Base-by-base conservation (phyloP, 53 echinoderm and acorn worm species). In the Crossaster papposus region DNA sequence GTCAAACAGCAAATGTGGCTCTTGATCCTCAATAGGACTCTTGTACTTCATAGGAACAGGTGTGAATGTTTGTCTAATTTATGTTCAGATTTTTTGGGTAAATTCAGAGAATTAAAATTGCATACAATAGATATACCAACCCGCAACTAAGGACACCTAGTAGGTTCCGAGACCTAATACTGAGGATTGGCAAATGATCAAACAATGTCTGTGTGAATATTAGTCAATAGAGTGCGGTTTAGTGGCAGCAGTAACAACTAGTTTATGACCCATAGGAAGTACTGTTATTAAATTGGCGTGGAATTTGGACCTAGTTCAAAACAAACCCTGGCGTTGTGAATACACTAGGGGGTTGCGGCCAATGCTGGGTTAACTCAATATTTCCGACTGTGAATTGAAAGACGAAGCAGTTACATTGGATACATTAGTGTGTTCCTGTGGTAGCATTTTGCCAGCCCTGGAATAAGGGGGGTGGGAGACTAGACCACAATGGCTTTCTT, bases 281-380 rank as follows among this genome's bases (percentile, higher is more conserved):
- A 28, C 30, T 18, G 36, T 84, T 84, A 84, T 84, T 84, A 71
- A 72, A 72, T 71, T 53, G 51, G 30, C 17, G 73, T 72, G 72
- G 72, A 72, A 36, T 84, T 84, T 53, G 84, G 73, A 84, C 84
- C 65, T 36, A 28, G 50, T 84, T 84, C 84, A 84, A 84, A 72
- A 84, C 52, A 84, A 84, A 44, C 55, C 54, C 54, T 9, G 58
- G 18, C 14, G 10, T 4, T 24, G 30, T 24, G 13, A 51, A 72
- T 50, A 26, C 71, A 32, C 78, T 78, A 11, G 51, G 78, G 78
- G 78, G 22, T 78, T n/a, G 51, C 3, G 51, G 78, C 8, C 18
- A 44, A 23, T 4, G 35, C 12, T 1, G 24, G 23, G 44, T 23
- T 44, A 78, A 44, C 36, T 78, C 51, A 78, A 78, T 78, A 78